A percentile compares a stretch with the other conserved stretches of the same genome.
Conservation (phyloP, 2,888 invertebrate genomes). For the Polydrusus cervinus region DNA sequence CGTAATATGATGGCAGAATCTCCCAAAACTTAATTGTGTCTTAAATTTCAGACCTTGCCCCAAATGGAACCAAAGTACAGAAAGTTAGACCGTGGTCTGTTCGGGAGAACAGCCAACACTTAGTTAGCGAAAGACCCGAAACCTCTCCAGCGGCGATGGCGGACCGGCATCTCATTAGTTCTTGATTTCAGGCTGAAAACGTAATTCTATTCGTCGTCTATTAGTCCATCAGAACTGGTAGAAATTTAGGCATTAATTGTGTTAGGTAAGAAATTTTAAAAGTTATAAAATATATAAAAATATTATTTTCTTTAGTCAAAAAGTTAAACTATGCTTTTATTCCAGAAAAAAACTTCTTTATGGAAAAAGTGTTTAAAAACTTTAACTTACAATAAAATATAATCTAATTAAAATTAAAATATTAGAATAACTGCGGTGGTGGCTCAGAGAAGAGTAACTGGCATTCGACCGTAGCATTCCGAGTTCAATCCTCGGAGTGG, state of each 20-base stretch:
- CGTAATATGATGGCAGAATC: constrained; percentile 5
- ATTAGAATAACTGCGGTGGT: too few species aligned
- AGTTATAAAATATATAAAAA: too few species aligned
- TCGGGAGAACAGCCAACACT: constrained; percentile 42
- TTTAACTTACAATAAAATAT: too few species aligned
- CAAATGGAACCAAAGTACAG: constrained; percentile 34
- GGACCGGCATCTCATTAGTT: constrained; percentile 49
- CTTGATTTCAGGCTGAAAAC: constrained; percentile 40
- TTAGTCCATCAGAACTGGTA: constrained; percentile 14
- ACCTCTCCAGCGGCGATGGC: constrained; percentile 51
- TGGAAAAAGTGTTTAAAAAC: too few species aligned
- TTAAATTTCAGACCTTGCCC: constrained; percentile 43
- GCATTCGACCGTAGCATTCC: too few species aligned
- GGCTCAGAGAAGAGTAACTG: too few species aligned
- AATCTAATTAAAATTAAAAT: too few species aligned
- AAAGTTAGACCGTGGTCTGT: constrained; percentile 48
- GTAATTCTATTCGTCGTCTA: constrained; percentile 28
- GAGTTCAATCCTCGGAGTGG: too few species aligned
- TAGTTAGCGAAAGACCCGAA: constrained; percentile 50
- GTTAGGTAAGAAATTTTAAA: background rate
- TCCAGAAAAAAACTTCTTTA: too few species aligned
- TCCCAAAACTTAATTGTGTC: constrained; percentile 32
- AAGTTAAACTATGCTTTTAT: too few species aligned
- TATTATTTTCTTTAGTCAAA: too few species aligned
- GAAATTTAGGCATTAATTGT: background rate